Conservation (phyloP, 2,113 vertebrate genomes). For the Platycercus adscitus region DNA sequence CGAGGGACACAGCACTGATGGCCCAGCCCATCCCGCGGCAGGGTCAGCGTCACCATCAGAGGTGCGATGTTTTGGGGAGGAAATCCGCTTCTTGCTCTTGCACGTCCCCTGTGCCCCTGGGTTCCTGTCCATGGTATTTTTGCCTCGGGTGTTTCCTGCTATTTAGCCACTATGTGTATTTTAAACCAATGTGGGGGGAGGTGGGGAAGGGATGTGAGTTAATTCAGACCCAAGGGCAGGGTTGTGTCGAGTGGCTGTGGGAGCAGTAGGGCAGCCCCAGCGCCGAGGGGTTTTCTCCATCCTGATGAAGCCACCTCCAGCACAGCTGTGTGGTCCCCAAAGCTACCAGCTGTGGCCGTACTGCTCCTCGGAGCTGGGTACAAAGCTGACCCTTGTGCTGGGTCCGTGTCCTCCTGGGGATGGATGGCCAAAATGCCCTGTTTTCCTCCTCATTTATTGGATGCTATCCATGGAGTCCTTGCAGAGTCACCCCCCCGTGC, state of each 20-base stretch:
- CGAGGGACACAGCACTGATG: neutral
- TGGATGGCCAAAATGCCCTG: accelerated
- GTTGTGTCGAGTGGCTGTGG: too few relatives aligned
- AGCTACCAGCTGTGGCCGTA: accelerated
- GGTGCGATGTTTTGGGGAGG: slow-evolving; percentile 20
- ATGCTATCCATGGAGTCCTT: neutral
- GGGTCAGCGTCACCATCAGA: neutral
- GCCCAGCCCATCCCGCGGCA: neutral
- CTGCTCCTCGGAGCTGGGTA: neutral
- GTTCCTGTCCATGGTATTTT: slow-evolving; percentile 45
- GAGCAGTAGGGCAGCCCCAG: neutral
- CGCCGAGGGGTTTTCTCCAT: accelerated
- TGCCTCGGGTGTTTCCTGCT: slow-evolving; percentile 56
- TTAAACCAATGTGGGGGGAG: neutral
- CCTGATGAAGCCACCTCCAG: neutral
- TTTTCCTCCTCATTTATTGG: accelerated
- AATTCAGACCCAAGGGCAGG: neutral
- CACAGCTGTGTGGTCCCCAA: accelerated
- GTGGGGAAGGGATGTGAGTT: neutral
- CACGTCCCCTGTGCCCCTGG: slow-evolving; percentile 21
- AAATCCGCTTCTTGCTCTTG: slow-evolving; percentile 52
- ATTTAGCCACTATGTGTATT: neutral
- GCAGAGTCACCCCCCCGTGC: neutral
- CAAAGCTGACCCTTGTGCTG: neutral
- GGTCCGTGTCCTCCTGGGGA: accelerated